A percentile compares a stretch with the other conserved stretches of the same genome.
These are phyloP conservation scores for Gymnocephalus cernua DNA, from an alignment of 2,113 vertebrate genomes.

Conservation along the genomic window DNA sequence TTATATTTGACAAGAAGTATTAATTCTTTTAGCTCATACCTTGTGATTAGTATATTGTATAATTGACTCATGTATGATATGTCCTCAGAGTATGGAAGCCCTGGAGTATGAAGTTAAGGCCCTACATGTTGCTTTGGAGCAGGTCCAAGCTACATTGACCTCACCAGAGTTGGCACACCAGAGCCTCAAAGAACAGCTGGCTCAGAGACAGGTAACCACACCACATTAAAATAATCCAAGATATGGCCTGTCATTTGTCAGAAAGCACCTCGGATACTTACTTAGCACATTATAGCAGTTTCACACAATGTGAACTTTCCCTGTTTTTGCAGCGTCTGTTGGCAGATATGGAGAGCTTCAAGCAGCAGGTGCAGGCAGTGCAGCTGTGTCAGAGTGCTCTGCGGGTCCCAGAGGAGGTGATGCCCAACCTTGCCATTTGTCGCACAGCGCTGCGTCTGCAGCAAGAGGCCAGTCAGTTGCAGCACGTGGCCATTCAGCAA, in stretches of 20 bases:
- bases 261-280: not conserved
- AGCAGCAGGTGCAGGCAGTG: slow-evolving; percentile 93
- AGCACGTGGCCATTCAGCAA: slow-evolving; percentile 95
- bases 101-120: slow-evolving; percentile 92
- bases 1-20: not conserved
- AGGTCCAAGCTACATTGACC: slow-evolving; percentile 89
- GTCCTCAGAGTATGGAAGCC: slow-evolving; percentile 92
- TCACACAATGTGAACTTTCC: not conserved
- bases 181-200: slow-evolving; percentile 95
- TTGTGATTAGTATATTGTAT: not conserved
- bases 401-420: slow-evolving; percentile 92
- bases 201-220: slow-evolving; percentile 91
- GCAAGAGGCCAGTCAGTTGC: slow-evolving; percentile 94
- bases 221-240: not conserved
- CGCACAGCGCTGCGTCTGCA: slow-evolving; percentile 91
- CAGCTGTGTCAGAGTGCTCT: slow-evolving; percentile 92
- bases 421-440: slow-evolving; percentile 90
- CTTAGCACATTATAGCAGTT: not conserved
- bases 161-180: slow-evolving; percentile 93
- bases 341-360: slow-evolving; percentile 94
- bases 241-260: not conserved
- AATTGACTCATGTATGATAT: not conserved
- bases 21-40: not conserved
- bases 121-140: slow-evolving; percentile 91
- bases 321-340: slow-evolving; percentile 86